Base-by-base conservation (phyloP, 2,888 invertebrate genomes). In the Andrena trimmerana region DNA sequence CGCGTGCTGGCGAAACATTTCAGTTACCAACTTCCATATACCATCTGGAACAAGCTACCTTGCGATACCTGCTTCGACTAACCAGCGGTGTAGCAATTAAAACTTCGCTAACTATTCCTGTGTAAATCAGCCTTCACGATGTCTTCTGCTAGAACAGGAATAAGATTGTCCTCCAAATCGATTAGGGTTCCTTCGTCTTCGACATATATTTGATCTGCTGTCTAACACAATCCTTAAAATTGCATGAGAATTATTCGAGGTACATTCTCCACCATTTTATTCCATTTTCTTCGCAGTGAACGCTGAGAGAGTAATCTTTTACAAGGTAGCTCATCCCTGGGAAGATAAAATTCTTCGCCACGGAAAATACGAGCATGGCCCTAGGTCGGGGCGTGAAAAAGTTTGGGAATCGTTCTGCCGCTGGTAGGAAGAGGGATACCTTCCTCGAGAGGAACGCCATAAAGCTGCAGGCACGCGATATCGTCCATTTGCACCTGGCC, bases 1-100 rank as follows among this genome's bases (percentile, higher is more conserved):
- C 63, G 75, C 74, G 74, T 76, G 74, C 75, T 62, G 42, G 8
- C 31, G 77, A 65, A 74, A 77, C 75, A 27, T 75, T 75, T 77
- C 77, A 36, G 63, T 75, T 75, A 31, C 24, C 48, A 75, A 75
- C 76, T 78, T 78, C 59, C 13, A 42, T 36, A 52, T 31, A n/a
- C 76, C n/a, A 13, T 48, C 59, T 10, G 48, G n/a, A 75, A 59
- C 65, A 48, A 75, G 29, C 42, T 59, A 50, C 2, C 59, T 42
- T 60, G 65, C 77, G 59, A 48, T 78, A 50, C 16, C 76, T 65
- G 50, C 65, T 65, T 59, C 77, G 16, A 78, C 76, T 78, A 78
- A 66, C 76, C 4, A 29, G 66, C 59, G 57, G 42, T 65, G 4
- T 20, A 54, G 76, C 65, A 78, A 65, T 75, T 59, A 33, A 4